Evolutionary conservation across 2,888 invertebrate species (phyloP), one percentile per base, ranked within the genome.

Genomic region (Ophraella communa): DNA sequence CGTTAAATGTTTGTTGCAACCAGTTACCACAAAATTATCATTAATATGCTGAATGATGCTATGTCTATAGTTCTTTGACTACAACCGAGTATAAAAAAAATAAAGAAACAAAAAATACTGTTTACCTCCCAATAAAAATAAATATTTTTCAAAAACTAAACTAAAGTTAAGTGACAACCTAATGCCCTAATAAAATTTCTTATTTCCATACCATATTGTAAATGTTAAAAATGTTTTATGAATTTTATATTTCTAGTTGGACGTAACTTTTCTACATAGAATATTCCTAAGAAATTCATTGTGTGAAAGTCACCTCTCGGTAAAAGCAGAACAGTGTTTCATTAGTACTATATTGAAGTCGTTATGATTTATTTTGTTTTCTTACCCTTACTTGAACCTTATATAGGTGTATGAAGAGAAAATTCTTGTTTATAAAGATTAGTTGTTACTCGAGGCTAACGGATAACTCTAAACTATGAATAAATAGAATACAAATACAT

Each of bases 311-410:
- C 39, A 27, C 24, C 59, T 33, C 27, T 24, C 52, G 47, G 33
- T 63, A 53, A 57, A 57, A 57, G 63, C 52, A 24, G 44, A 63
- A 45, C 57, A 45, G 52, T 53, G 44, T 45, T 57, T 45, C 49
- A 54, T 56, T 56, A 55, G 39, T 27, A n/a, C n/a, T n/a, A n/a
- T n/a, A 10, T 14, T 59, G 27, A 27, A 20, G n/a, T n/a, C 27
- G n/a, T 59, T 47, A 30, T 56, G 10, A 45, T 27, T 47, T 14
- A 49, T n/a, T 33, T 33, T 33, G 35, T 35, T 35, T n/a, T 4
- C 35, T 1, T n/a, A 1, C 4, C n/a, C 35, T 4, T 11, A 35
- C 4, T n/a, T 35, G 2, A 11, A 7, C 10, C 11, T 30, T 8
- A 11, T n/a, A n/a, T n/a, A 11, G 11, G 30, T 30, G 30, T 8